Evolutionary conservation across 2,888 invertebrate species (phyloP).

Genomic region (Metacarcinus magister): DNA sequence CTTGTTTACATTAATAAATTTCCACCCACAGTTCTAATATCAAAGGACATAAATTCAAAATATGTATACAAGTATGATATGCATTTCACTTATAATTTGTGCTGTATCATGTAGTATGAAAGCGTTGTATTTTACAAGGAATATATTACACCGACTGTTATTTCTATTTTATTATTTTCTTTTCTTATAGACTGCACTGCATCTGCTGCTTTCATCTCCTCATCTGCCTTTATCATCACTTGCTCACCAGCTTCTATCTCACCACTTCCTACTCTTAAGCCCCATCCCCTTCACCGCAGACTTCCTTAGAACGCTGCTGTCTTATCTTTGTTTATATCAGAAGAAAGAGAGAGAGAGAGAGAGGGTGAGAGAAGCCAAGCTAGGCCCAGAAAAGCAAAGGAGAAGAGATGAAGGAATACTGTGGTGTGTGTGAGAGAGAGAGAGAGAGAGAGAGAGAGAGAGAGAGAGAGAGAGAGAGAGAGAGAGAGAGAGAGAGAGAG

Average conservation of each 20-base stretch:
- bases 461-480: neutral
- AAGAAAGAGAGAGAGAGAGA: neutral
- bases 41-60: neutral
- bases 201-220: neutral
- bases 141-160: neutral
- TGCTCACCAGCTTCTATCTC: constrained; percentile 9
- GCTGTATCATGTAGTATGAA: neutral
- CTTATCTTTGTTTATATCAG: neutral
- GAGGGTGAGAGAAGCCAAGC: neutral
- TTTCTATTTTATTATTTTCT: neutral
- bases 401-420: neutral
- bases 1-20: constrained; percentile 32
- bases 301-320: neutral
- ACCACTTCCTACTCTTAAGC: neutral
- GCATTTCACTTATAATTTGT: neutral
- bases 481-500: constrained; percentile 30
- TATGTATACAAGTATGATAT: neutral
- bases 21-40: neutral
- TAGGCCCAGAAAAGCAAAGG: neutral
- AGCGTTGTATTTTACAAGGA: neutral
- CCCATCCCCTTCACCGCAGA: neutral
- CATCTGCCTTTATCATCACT: neutral
- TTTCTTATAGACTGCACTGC: neutral
- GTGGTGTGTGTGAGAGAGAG: neutral
- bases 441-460: neutral